Percentiles rank a stretch among this genome's conserved stretches.
These are phyloP conservation scores for Tetraneura akinire DNA, from an alignment of 1,140 invertebrate genomes.

Conservation along the genomic window DNA sequence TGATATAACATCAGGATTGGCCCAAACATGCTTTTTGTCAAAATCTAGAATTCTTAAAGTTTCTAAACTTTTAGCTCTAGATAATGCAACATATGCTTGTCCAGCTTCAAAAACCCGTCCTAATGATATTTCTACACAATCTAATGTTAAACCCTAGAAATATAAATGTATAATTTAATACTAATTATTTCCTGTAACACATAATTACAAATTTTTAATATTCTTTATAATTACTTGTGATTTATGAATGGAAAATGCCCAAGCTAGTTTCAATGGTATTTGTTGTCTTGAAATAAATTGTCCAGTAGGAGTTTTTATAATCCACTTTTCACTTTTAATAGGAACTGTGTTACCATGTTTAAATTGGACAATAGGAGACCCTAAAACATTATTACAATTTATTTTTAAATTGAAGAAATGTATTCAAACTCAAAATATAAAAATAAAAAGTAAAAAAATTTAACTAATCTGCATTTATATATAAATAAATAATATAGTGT, in stretches of 20 bases:
- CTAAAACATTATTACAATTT: constrained; percentile 56
- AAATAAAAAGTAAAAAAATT: not conserved
- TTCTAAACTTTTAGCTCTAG: constrained; percentile 83
- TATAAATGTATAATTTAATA: not conserved
- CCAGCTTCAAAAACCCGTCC: constrained; percentile 89
- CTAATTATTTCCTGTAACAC: not conserved
- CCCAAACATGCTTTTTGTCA: constrained; percentile 81
- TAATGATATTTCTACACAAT: constrained; percentile 93
- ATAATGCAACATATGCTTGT: constrained; percentile 94
- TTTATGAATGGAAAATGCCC: constrained; percentile 98
- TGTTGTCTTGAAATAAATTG: constrained; percentile 70
- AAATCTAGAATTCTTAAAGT: constrained; percentile 87
- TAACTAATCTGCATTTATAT: too few relatives aligned
- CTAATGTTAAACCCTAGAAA: constrained; percentile 84
- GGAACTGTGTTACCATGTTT: constrained; percentile 73
- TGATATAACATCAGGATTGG: constrained; percentile 79
- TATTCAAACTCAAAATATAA: not conserved
- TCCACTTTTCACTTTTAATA: constrained; percentile 80
- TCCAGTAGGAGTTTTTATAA: constrained; percentile 72
- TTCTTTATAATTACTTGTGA: constrained; percentile 64
- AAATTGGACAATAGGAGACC: constrained; percentile 85
- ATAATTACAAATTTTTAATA: not conserved
- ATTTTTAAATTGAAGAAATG: too few relatives aligned
- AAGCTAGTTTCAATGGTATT: constrained; percentile 87
- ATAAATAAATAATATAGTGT: too few relatives aligned